Evolutionary conservation across 1,140 invertebrate species (phyloP), one percentile per base, ranked within the genome.

Genomic region (Heterodera carotae): DNA sequence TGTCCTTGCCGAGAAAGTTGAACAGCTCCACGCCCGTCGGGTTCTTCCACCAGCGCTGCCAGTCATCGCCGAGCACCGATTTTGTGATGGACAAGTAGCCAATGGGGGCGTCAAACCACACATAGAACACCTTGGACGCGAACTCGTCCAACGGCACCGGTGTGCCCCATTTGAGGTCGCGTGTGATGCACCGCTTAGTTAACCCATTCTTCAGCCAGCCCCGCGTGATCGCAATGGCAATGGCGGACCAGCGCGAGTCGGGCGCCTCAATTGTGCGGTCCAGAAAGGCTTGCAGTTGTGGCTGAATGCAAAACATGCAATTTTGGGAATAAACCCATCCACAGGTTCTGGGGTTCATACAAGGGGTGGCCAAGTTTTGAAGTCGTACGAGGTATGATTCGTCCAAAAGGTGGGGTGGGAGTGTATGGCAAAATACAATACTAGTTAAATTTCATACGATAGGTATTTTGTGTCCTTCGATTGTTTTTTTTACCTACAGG

Each of bases 1-100:
- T 99, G 89, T 99, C 97, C 89, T 99, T 99, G 0, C 94, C 97
- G 93, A 99, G 96, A 88, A 99, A 99, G 85, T 98, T 93, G 88
- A 93, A 98, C 43, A 96, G 89, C 76, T 92, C 91, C 79, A 89
- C 90, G 15, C 6, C 33, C 0, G 90, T 88, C 22, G 91, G 90
- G 81, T 90, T 91, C 84, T 93, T 93, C 97, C 97, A 99, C 97
- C 97, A 99, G 83, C 93, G 91, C 84, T 93, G 90, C 91, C 95
- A 97, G n/a, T 97, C 90, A 43, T 91, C 88, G 0, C 93, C 96
- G 80, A 97, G 96, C 66, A 91, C 90, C 77, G 95, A 93, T 67
- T 87, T 87, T 1, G 95, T 98, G 84, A 99, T 99, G 78, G 96
- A 98, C 68, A 98, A 89, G 88, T 99, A 99, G 1, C 97, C 97